Evolutionary conservation across 2,113 vertebrate genomes (phyloP), one percentile per base, ranked within the genome.

Genomic region (Lophotis ruficrista): DNA sequence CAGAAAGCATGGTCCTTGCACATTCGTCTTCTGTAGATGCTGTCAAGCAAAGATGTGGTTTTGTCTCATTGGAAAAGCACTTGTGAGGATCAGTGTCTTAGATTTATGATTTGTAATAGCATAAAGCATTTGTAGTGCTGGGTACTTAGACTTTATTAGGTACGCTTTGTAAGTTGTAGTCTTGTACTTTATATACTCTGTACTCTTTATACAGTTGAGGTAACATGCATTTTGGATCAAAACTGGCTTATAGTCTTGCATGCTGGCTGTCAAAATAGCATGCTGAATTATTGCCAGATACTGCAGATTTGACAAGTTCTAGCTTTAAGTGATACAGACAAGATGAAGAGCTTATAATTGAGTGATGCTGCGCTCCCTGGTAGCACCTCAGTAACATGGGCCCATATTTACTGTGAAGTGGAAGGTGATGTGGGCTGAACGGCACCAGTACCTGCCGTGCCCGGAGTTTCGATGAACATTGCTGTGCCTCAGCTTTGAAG

Each of bases 1-100:
- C 20, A 68, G 66, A 73, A 88, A 79, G 14, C 2, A 3, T 0
- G 0, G 5, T 47, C 10, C 7, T 72, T 80, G n/a, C 2, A 4
- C 37, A 24, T 15, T 51, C 2, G 3, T 48, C 22, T 57, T 54
- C 28, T 66, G 18, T 56, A 56, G 33, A 10, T 50, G 53, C 30
- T 58, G 28, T 69, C 43, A 73, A 81, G 18, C 4, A 47, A 69
- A 83, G 15, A 22, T 16, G 28, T 48, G 35, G 16, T 37, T 61
- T 16, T 62, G 20, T 60, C 16, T 86, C 14, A 50, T 0, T 19
- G 28, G 48, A 75, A 69, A 79, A 76, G 4, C 23, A 84, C 12
- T 47, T 82, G 17, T 66, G 51, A 93, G 43, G 10, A 64, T 81
- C 13, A 38, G 3, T 30, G 35, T 56, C 51, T 62, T 58, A 68